phyloP scores from a whole-genome alignment of 2,113 vertebrate genomes.

The Orycteropus afer region DNA sequence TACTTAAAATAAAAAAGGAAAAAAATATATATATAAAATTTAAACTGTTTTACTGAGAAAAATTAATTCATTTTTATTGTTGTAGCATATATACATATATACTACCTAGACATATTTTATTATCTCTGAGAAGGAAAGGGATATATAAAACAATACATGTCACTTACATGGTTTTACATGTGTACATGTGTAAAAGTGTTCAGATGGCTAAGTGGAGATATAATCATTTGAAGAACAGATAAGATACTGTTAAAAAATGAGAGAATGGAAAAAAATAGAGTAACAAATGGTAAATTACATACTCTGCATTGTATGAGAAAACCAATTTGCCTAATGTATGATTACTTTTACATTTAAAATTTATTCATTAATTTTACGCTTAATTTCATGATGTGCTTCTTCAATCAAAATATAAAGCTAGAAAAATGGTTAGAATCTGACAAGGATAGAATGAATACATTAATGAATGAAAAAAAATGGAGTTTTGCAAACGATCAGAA shows the following conservation, averaged over 20 bases:
- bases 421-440: constrained; percentile 19
- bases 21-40: not conserved
- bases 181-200: not conserved
- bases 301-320: not conserved
- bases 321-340: not conserved
- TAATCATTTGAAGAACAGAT: constrained; percentile 10
- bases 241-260: not conserved
- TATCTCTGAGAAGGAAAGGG: not conserved
- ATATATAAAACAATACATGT: not conserved
- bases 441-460: not conserved
- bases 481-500: constrained; percentile 10
- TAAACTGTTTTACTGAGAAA: constrained; percentile 20
- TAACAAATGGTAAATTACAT: not conserved
- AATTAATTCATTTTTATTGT: not conserved
- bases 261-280: constrained; percentile 7
- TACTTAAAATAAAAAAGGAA: constrained; percentile 69
- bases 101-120: constrained; percentile 35
- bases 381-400: constrained; percentile 20
- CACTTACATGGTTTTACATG: not conserved
- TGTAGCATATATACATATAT: not conserved
- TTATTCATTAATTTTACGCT: constrained; percentile 36
- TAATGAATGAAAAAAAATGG: not conserved
- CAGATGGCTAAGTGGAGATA: not conserved
- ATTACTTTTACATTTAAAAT: constrained; percentile 32
- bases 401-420: constrained; percentile 32